Percentiles rank a stretch among this genome's conserved stretches.
phyloP scores from a whole-genome alignment of 2,113 vertebrate genomes.

The Phylloscopus trochilus region DNA sequence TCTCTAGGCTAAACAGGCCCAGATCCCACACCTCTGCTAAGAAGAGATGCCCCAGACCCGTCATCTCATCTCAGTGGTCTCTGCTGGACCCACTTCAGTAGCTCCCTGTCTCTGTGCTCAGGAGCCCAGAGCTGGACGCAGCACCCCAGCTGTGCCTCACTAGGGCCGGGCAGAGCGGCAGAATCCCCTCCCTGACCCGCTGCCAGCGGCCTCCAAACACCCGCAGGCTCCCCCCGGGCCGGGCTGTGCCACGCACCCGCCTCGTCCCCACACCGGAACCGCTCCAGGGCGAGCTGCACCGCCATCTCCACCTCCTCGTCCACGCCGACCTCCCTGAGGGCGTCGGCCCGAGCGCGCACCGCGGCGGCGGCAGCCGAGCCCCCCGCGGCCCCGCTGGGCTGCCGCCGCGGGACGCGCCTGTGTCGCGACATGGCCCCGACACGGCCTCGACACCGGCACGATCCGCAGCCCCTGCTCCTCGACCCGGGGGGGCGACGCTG shows the following conservation, averaged over 20 bases:
- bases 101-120: too few species aligned
- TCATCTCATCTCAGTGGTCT: not conserved
- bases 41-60: not conserved
- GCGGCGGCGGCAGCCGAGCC: not conserved
- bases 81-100: not conserved
- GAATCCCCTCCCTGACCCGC: not conserved
- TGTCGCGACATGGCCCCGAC: slow-evolving; percentile 70
- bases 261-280: not conserved
- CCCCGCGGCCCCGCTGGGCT: not conserved
- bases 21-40: not conserved
- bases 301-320: not conserved
- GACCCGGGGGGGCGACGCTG: too few species aligned
- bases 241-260: not conserved
- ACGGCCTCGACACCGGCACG: not conserved
- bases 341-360: not conserved
- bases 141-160: not conserved
- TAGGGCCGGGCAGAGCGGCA: too few species aligned
- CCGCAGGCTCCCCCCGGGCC: too few species aligned
- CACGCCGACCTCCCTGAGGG: not conserved
- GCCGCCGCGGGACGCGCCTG: slow-evolving; percentile 52
- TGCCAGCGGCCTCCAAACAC: not conserved
- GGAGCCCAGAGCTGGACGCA: not conserved
- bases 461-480: rapidly evolving
- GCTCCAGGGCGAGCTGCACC: not conserved
- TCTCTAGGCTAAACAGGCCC: not conserved